phyloP scores from a whole-genome alignment of 2,797 vertebrate genomes.

The Fistularia commersonii region DNA sequence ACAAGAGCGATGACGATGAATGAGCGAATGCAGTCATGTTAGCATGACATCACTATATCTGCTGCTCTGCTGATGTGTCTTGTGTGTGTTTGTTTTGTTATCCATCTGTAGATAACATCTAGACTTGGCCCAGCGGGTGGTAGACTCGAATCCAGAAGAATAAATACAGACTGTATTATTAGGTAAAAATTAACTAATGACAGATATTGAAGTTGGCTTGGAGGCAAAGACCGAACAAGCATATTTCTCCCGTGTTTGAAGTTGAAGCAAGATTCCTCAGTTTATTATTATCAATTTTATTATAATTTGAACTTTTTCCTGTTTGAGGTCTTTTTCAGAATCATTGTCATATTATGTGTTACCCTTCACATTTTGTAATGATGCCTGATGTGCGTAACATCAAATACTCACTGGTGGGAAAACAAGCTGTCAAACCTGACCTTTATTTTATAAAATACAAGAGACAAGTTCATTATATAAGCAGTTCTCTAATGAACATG shows the following conservation, averaged over 20 bases:
- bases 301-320: no score
- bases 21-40: slow-evolving; percentile 24
- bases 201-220: slow-evolving; percentile 9
- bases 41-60: slow-evolving; percentile 21
- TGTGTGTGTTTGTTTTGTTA: slow-evolving; percentile 59
- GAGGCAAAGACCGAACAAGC: slow-evolving; percentile 6
- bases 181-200: slow-evolving; percentile 19
- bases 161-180: slow-evolving; percentile 4
- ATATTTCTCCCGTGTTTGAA: not conserved
- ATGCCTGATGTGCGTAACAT: no score
- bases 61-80: slow-evolving; percentile 19
- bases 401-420: no score
- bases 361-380: no score
- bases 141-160: slow-evolving; percentile 4
- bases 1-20: slow-evolving; percentile 21
- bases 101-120: slow-evolving; percentile 27
- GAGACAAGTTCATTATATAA: no score
- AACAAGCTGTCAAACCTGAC: no score
- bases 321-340: no score
- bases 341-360: no score
- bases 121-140: slow-evolving; percentile 6
- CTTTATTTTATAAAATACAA: no score
- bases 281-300: no score
- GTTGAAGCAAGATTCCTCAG: no score
- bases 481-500: no score